Conservation (phyloP, 1,140 invertebrate species). For the Papilio glaucus region DNA sequence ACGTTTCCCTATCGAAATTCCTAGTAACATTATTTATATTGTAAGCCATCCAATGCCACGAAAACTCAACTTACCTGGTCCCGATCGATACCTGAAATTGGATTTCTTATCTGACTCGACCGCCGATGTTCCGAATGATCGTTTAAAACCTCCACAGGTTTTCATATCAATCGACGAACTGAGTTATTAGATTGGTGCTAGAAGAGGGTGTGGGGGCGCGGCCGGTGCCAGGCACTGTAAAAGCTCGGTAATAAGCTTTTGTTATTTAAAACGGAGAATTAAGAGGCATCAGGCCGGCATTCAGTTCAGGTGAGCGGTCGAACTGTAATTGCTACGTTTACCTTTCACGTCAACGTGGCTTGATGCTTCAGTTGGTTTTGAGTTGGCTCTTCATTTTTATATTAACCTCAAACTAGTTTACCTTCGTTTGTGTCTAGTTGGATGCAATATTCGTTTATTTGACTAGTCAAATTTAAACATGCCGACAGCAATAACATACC, state of each 20-base stretch:
- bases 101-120: constrained; percentile 44
- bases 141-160: constrained; percentile 37
- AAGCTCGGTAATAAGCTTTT: constrained; percentile 54
- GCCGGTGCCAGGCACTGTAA: constrained; percentile 55
- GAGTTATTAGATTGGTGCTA: constrained; percentile 49
- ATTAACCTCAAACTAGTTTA: background rate
- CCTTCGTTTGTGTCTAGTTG: background rate
- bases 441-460: background rate
- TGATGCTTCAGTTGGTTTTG: background rate
- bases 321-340: constrained; percentile 46
- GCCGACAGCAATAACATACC: background rate
- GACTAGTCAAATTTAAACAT: background rate
- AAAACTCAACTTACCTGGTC: background rate
- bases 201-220: constrained; percentile 52
- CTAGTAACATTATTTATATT: constrained; percentile 2
- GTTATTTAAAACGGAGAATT: constrained; percentile 61
- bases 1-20: constrained; percentile 3
- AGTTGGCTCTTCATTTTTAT: constrained; percentile 24
- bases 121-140: constrained; percentile 24
- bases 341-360: constrained; percentile 34
- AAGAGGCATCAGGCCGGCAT: constrained; percentile 53
- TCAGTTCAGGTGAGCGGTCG: constrained; percentile 35
- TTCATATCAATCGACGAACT: constrained; percentile 47
- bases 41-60: background rate
- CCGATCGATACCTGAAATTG: constrained; percentile 40